Evolutionary conservation across 2,113 vertebrate species (phyloP).

Genomic region (Myotis lucifugus): DNA sequence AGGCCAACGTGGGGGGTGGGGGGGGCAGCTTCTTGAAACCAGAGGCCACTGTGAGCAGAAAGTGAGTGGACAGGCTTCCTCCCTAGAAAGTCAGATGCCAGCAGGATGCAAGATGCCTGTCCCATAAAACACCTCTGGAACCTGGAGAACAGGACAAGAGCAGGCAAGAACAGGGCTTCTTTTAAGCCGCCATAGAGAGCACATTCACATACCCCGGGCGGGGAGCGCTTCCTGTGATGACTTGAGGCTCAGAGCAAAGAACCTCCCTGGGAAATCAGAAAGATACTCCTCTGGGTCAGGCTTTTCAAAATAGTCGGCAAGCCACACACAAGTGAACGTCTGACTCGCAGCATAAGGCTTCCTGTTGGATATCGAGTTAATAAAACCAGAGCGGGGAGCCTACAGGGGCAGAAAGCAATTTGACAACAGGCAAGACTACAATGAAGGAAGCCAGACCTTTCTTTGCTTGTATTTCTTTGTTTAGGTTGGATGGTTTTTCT

Average conservation of each 20-base stretch:
- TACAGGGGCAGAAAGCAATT: neutral
- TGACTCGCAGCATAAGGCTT: neutral
- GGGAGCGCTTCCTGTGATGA: too few relatives aligned
- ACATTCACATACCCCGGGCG: neutral
- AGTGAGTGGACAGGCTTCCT: neutral
- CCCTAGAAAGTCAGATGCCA: neutral
- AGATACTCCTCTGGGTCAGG: neutral
- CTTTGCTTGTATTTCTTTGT: neutral
- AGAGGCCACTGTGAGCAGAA: too few relatives aligned
- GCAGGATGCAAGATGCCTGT: rapidly evolving
- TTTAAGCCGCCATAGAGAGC: neutral
- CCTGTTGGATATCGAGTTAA: neutral
- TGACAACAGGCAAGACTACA: neutral
- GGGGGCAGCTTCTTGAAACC: neutral
- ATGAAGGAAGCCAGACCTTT: neutral
- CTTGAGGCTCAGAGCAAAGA: neutral
- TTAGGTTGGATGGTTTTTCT: neutral
- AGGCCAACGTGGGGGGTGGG: too few relatives aligned
- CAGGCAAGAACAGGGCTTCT: neutral
- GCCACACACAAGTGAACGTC: neutral
- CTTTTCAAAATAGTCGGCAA: neutral
- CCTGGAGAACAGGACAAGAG: neutral
- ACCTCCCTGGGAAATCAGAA: neutral
- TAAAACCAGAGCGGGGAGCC: neutral
- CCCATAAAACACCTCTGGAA: too few relatives aligned